phyloP scores from a whole-genome alignment of 2,888 invertebrate species.

The Zeuzera pyrina region DNA sequence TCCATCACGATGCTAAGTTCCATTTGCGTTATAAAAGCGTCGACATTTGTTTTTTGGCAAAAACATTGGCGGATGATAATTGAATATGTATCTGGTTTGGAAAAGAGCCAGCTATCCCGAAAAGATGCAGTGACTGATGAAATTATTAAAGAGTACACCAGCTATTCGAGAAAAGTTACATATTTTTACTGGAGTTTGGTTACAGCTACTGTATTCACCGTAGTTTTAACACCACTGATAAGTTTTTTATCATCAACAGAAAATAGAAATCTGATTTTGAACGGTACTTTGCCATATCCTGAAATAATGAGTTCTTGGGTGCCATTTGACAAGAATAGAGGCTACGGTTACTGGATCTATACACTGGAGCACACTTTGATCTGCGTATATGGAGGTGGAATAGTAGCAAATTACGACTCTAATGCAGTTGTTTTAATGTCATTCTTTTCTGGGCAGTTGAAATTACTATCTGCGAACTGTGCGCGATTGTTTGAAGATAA shows the following conservation, averaged over 20 bases:
- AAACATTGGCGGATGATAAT: slow-evolving; percentile 37
- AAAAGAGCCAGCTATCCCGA: slow-evolving; percentile 29
- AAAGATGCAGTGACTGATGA: slow-evolving; percentile 21
- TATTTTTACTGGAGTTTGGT: slow-evolving; percentile 47
- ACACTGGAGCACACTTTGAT: slow-evolving; percentile 34
- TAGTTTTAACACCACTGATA: slow-evolving; percentile 41
- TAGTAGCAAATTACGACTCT: slow-evolving; percentile 52
- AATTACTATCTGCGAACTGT: slow-evolving; percentile 40
- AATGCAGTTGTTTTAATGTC: slow-evolving; percentile 51
- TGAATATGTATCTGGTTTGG: slow-evolving; percentile 34
- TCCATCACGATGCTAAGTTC: slow-evolving; percentile 50
- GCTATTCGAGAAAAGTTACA: slow-evolving; percentile 43
- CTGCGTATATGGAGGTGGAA: slow-evolving; percentile 50
- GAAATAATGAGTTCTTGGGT: slow-evolving; percentile 58
- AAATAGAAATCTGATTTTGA: slow-evolving; percentile 22
- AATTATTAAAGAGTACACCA: slow-evolving; percentile 34
- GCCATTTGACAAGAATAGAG: slow-evolving; percentile 42
- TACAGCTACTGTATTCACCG: slow-evolving; percentile 37
- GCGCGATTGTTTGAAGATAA: slow-evolving; percentile 33
- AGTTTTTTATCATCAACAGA: slow-evolving; percentile 26
- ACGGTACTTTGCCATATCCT: slow-evolving; percentile 37
- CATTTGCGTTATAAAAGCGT: slow-evolving; percentile 43
- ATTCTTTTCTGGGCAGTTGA: slow-evolving; percentile 53
- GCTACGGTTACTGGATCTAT: slow-evolving; percentile 38
- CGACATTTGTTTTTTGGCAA: slow-evolving; percentile 43